Evolutionary conservation across 2,888 invertebrate species (phyloP).

Genomic region (Drosophila macrothrix): DNA sequence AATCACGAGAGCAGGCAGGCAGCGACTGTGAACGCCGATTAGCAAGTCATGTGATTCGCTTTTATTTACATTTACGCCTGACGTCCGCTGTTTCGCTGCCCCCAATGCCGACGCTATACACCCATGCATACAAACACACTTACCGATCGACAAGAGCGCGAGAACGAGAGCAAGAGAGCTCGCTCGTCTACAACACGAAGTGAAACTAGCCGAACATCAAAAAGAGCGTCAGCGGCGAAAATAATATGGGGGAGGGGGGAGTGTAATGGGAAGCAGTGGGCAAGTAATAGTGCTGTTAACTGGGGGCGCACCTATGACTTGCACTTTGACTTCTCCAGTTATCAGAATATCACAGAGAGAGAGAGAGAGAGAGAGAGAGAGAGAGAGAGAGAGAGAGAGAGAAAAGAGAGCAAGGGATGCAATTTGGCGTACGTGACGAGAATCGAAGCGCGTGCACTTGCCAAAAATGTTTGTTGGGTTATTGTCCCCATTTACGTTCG

Average conservation of each 20-base stretch:
- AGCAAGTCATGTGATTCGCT: slow-evolving; percentile 85
- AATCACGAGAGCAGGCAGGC: slow-evolving; percentile 84
- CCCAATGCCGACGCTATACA: slow-evolving; percentile 21
- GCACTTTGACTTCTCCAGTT: slow-evolving; percentile 59
- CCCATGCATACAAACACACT: slow-evolving; percentile 24
- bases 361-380: slow-evolving; percentile 1
- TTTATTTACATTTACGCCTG: slow-evolving; percentile 81
- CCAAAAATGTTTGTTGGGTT: slow-evolving; percentile 71
- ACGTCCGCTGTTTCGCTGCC: slow-evolving; percentile 42
- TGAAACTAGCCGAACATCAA: slow-evolving; percentile 22
- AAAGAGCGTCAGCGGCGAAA: slow-evolving; percentile 6
- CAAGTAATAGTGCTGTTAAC: slow-evolving; percentile 27
- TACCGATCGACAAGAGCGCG: slow-evolving; percentile 38
- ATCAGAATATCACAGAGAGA: slow-evolving; percentile 15
- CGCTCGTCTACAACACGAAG: slow-evolving; percentile 33
- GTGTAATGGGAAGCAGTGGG: slow-evolving; percentile 8
- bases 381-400: neutral
- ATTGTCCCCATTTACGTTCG: slow-evolving; percentile 67
- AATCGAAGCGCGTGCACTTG: slow-evolving; percentile 39
- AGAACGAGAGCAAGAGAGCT: slow-evolving; percentile 19
- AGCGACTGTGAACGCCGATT: slow-evolving; percentile 81
- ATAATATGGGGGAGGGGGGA: neutral
- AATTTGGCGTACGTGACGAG: slow-evolving; percentile 67
- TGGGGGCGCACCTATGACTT: slow-evolving; percentile 51
- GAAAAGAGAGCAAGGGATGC: slow-evolving; percentile 30